These are phyloP conservation scores for Gobio gobio DNA, from an alignment of 2,113 vertebrate species.

Conservation along the genomic window DNA sequence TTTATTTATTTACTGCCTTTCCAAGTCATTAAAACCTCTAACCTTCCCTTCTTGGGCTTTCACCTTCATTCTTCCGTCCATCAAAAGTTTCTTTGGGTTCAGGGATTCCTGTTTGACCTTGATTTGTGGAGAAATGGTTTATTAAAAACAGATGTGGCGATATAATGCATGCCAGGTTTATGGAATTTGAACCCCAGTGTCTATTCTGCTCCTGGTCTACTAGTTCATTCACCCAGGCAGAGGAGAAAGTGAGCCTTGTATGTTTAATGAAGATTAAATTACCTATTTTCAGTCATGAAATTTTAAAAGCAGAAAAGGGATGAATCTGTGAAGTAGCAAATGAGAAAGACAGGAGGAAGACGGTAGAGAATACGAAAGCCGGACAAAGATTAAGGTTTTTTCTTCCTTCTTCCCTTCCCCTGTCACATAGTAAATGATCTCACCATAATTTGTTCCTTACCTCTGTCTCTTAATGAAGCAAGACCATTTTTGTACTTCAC, in stretches of 20 bases:
- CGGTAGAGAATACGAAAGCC: slow-evolving; percentile 35
- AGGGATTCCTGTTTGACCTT: slow-evolving; percentile 66
- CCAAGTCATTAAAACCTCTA: slow-evolving; percentile 70
- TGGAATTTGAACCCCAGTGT: slow-evolving; percentile 61
- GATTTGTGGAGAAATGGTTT: slow-evolving; percentile 62
- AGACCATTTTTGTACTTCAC: slow-evolving; percentile 44
- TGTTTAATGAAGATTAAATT: slow-evolving; percentile 80
- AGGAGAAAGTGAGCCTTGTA: slow-evolving; percentile 67
- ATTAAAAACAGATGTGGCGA: slow-evolving; percentile 62
- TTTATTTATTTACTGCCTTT: slow-evolving; percentile 77
- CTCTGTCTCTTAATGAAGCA: slow-evolving; percentile 46
- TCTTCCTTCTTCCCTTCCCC: background rate
- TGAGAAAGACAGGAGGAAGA: slow-evolving; percentile 57
- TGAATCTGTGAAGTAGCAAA: slow-evolving; percentile 64
- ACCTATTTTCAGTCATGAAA: slow-evolving; percentile 76
- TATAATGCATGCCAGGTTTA: slow-evolving; percentile 67
- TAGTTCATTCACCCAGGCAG: slow-evolving; percentile 69
- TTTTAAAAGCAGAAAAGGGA: slow-evolving; percentile 62
- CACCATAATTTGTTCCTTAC: slow-evolving; percentile 55
- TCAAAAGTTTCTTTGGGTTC: slow-evolving; percentile 66
- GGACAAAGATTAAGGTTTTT: slow-evolving; percentile 54
- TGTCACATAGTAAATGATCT: slow-evolving; percentile 52
- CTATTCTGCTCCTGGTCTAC: slow-evolving; percentile 61
- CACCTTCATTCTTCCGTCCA: slow-evolving; percentile 68
- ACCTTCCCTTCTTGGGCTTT: slow-evolving; percentile 61